Conservation (phyloP, 2,113 vertebrate species). For the Xiphophorus hellerii region DNA sequence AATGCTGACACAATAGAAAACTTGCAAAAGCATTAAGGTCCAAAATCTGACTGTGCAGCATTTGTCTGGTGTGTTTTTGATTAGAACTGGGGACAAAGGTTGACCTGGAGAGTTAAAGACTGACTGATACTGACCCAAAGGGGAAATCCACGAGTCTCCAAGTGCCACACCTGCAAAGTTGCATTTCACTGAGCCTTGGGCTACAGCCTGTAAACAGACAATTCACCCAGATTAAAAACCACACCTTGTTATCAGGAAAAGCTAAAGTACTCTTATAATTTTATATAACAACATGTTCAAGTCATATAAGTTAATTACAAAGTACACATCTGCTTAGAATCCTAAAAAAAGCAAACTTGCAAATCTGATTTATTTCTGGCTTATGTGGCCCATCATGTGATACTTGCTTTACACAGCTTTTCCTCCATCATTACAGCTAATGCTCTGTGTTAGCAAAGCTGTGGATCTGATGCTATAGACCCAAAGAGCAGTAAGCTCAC, state of each 20-base stretch:
- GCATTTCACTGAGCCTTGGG: conserved; percentile 84
- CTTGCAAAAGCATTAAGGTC: too few relatives aligned
- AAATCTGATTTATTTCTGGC: too few relatives aligned
- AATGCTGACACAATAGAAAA: too few relatives aligned
- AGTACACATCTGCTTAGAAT: not conserved
- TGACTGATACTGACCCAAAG: conserved; percentile 83
- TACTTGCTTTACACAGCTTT: too few relatives aligned
- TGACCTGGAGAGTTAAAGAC: not conserved
- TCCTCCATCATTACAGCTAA: not conserved
- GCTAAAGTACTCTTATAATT: too few relatives aligned
- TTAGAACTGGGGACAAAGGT: not conserved
- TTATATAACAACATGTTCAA: not conserved
- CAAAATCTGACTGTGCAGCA: not conserved
- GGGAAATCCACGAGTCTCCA: conserved; percentile 98
- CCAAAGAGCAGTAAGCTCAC: conserved; percentile 64
- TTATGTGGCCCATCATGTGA: too few relatives aligned
- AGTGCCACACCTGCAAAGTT: conserved; percentile 92
- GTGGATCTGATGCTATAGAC: accelerated
- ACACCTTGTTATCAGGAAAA: not conserved
- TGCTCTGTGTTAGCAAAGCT: not conserved
- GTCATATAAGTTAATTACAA: not conserved
- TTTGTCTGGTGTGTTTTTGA: not conserved
- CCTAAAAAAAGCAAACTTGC: not conserved
- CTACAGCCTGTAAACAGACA: conserved; percentile 78
- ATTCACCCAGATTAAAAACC: not conserved